Conservation (phyloP, 2,113 vertebrate genomes). For the Natator depressus region DNA sequence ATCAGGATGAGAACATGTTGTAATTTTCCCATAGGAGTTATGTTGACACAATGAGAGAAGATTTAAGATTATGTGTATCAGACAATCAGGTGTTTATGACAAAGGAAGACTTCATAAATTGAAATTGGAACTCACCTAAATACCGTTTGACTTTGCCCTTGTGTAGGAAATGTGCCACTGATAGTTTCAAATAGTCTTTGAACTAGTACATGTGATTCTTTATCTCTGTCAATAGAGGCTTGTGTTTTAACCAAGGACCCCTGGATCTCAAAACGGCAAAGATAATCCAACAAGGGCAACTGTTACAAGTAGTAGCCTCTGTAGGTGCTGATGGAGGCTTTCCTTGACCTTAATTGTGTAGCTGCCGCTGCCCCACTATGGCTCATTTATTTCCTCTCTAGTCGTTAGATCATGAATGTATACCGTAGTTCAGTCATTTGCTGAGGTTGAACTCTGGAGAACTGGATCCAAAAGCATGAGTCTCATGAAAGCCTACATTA, state of each 20-base stretch:
- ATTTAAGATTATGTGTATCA: not conserved
- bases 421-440: too few relatives aligned
- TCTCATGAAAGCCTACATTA: not conserved
- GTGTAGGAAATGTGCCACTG: not conserved
- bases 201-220: not conserved
- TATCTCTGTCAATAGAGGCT: not conserved
- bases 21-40: not conserved
- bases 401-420: too few relatives aligned
- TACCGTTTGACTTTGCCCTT: not conserved
- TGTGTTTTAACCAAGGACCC: not conserved
- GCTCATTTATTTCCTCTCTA: too few relatives aligned
- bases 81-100: not conserved
- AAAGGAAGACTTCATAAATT: not conserved
- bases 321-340: not conserved
- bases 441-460: too few relatives aligned
- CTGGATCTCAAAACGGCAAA: not conserved
- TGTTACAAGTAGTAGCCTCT: not conserved
- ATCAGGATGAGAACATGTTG: not conserved
- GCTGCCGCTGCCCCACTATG: not conserved
- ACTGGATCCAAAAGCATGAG: too few relatives aligned
- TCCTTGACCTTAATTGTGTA: not conserved
- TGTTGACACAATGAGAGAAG: not conserved
- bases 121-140: not conserved
- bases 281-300: not conserved
- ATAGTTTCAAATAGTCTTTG: not conserved